Conservation (phyloP, 2,113 vertebrate genomes). For the Cisticola juncidis region DNA sequence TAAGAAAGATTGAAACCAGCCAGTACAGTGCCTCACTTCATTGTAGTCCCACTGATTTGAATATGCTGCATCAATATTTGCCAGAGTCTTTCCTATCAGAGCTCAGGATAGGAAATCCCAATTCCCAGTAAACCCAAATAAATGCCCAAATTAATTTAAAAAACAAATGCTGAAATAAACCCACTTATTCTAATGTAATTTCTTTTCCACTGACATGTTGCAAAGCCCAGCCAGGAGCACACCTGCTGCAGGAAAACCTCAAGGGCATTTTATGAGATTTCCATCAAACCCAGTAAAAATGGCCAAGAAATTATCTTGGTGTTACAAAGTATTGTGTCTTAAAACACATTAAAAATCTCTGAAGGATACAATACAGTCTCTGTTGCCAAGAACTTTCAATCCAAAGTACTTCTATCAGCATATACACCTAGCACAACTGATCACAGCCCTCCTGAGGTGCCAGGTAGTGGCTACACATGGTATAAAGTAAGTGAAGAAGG, state of each 20-base stretch:
- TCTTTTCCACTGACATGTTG: neutral
- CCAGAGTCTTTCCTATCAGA: neutral
- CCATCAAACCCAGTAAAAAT: neutral
- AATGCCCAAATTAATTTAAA: conserved; percentile 18
- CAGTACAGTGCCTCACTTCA: neutral
- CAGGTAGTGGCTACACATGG: neutral
- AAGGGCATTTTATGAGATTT: neutral
- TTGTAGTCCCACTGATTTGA: neutral
- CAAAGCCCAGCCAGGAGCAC: neutral
- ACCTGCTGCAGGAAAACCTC: neutral
- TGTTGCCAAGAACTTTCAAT: neutral
- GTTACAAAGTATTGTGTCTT: neutral
- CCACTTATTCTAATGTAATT: conserved; percentile 18
- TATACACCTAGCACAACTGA: neutral
- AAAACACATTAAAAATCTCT: neutral
- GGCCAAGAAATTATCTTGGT: neutral
- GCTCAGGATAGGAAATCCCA: neutral
- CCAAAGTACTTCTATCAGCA: neutral
- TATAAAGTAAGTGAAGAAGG: neutral
- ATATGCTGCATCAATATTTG: neutral
- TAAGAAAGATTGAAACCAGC: neutral
- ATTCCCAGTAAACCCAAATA: conserved; percentile 29
- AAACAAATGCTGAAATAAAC: conserved; percentile 9
- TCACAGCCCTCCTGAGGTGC: neutral
- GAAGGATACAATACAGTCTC: neutral